Percentiles rank a stretch among this genome's conserved stretches.
Conservation (phyloP, 2,113 vertebrate genomes). For the Hepsetus odoe region DNA sequence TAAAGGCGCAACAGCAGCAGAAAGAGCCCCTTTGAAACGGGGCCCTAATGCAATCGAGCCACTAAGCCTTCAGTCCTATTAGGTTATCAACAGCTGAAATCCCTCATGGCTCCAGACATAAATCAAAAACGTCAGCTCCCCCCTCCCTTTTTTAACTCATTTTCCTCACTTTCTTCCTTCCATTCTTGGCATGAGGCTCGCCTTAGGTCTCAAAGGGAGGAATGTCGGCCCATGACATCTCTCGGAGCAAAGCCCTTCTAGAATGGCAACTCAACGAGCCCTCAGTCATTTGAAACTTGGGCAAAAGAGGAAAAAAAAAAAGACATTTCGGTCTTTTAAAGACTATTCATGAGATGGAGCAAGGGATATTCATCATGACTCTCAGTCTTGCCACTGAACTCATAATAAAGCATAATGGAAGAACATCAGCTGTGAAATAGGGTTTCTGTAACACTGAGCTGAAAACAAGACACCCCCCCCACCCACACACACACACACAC, state of each 20-base stretch:
- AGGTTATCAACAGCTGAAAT: constrained; percentile 75
- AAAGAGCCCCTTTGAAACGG: constrained; percentile 63
- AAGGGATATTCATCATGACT: constrained; percentile 9
- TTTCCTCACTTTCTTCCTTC: constrained; percentile 16
- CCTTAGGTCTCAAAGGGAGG: constrained; percentile 54
- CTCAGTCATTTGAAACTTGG: constrained; percentile 28
- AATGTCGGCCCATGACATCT: constrained; percentile 23
- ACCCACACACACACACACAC: too few species aligned
- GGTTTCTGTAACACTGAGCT: background rate
- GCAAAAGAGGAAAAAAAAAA: background rate
- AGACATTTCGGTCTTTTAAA: background rate
- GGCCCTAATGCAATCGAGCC: constrained; percentile 72
- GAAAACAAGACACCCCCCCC: background rate
- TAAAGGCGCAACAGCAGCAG: constrained; percentile 61
- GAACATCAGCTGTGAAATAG: constrained; percentile 35
- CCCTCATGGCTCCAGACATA: constrained; percentile 71
- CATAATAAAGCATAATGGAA: constrained; percentile 7
- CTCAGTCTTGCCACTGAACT: background rate
- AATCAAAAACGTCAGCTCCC: constrained; percentile 69
- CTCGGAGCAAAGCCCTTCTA: constrained; percentile 24
- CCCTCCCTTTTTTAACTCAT: constrained; percentile 42
- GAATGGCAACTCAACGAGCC: background rate
- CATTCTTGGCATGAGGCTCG: constrained; percentile 47
- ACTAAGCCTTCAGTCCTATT: constrained; percentile 71
- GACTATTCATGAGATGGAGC: background rate